phyloP scores from a whole-genome alignment of 2,888 invertebrate genomes.

The Hecatera dysodea region DNA sequence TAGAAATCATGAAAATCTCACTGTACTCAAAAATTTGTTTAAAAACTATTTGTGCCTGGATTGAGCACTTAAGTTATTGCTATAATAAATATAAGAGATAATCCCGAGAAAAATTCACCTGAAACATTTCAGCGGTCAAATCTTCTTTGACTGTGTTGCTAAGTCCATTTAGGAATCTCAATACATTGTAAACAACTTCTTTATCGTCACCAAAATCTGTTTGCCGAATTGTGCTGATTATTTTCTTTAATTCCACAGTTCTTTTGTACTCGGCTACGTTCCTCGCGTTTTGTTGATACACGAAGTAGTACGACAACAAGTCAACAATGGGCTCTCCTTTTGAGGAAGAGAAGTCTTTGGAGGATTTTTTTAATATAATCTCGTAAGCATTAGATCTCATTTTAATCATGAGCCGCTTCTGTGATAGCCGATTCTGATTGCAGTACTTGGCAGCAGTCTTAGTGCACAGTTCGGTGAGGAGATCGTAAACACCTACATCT shows the following conservation, averaged over 20 bases:
- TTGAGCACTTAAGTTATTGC: not conserved
- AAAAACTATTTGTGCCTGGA: not conserved
- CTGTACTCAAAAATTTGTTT: not conserved
- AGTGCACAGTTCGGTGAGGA: constrained; percentile 82
- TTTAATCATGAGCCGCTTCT: constrained; percentile 76
- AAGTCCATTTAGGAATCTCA: constrained; percentile 79
- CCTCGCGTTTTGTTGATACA: constrained; percentile 78
- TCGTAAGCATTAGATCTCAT: constrained; percentile 85
- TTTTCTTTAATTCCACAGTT: constrained; percentile 78
- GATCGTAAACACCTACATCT: constrained; percentile 80
- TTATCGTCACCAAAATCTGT: constrained; percentile 77
- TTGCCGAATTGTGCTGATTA: constrained; percentile 75
- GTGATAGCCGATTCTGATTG: constrained; percentile 76
- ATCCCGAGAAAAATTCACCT: constrained; percentile 70
- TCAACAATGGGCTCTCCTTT: constrained; percentile 81
- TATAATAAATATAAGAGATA: not conserved
- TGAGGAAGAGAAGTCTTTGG: constrained; percentile 69
- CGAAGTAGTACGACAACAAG: constrained; percentile 81
- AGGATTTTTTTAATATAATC: constrained; percentile 83
- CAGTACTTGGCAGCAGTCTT: constrained; percentile 81
- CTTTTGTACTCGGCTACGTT: constrained; percentile 84
- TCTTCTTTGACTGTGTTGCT: constrained; percentile 80
- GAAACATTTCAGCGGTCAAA: constrained; percentile 79
- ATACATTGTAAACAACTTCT: constrained; percentile 75
- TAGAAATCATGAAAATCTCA: too few relatives aligned